A percentile compares a stretch with the other conserved stretches of the same genome.
Evolutionary conservation across 2,113 vertebrate species (phyloP).

Genomic region (Cyanistes caeruleus): DNA sequence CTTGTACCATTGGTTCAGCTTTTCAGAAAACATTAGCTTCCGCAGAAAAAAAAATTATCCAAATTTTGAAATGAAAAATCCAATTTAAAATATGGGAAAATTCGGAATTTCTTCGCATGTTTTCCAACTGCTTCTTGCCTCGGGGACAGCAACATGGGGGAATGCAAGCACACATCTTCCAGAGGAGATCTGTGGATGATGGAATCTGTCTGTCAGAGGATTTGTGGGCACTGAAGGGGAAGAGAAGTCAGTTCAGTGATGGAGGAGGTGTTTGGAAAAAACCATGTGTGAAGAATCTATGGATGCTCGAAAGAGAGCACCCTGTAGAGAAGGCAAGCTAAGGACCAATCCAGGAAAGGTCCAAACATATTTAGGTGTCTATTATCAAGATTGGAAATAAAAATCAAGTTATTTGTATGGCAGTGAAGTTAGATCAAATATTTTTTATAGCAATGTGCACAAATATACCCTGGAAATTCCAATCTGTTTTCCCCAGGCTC

Average conservation of each 20-base stretch:
- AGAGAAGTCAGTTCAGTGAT: not conserved
- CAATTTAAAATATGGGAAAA: not conserved
- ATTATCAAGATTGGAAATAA: not conserved
- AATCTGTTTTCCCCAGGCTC: not conserved
- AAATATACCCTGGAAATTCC: not conserved
- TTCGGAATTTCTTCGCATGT: not conserved
- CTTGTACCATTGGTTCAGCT: constrained; percentile 7
- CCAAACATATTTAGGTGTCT: not conserved
- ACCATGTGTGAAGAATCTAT: not conserved
- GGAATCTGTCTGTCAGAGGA: not conserved
- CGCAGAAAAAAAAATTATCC: not conserved
- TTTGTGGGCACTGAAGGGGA: not conserved
- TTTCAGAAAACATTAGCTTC: constrained; percentile 35
- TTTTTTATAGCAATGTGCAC: not conserved
- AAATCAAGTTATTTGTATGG: not conserved
- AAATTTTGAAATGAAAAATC: not conserved
- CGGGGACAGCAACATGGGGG: not conserved
- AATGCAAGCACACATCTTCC: not conserved
- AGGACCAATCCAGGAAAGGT: not conserved
- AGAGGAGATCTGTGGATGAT: not conserved
- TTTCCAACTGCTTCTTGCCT: not conserved
- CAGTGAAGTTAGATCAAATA: not conserved
- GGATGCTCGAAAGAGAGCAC: not conserved
- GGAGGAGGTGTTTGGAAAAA: not conserved
- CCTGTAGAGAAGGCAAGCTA: not conserved